These are phyloP conservation scores for Rhamnusium bicolor DNA, from an alignment of 2,888 invertebrate species.

Conservation along the genomic window DNA sequence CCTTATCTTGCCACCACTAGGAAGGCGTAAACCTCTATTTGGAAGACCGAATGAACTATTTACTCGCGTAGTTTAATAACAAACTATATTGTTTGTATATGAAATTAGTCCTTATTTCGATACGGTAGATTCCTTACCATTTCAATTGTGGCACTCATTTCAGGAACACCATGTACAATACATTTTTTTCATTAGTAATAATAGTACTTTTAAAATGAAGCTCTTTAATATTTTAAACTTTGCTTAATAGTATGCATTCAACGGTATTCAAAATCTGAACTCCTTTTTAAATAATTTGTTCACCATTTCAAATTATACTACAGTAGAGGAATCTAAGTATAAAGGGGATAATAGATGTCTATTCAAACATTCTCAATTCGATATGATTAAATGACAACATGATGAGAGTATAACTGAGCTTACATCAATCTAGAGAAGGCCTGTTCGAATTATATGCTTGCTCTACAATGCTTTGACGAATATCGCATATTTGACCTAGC, in stretches of 20 bases:
- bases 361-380: not conserved
- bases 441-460: not conserved
- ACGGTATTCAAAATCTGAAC: not conserved
- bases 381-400: not conserved
- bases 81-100: too few relatives aligned
- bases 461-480: not conserved
- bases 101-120: too few relatives aligned
- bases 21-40: too few relatives aligned
- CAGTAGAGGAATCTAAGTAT: not conserved
- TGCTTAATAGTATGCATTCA: not conserved
- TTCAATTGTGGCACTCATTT: too few relatives aligned
- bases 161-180: too few relatives aligned
- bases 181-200: too few relatives aligned
- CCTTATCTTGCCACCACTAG: too few relatives aligned
- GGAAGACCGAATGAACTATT: too few relatives aligned
- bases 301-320: not conserved
- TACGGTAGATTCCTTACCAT: too few relatives aligned
- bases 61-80: too few relatives aligned
- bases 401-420: not conserved
- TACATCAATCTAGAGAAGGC: not conserved
- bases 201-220: too few relatives aligned
- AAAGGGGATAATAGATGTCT: not conserved
- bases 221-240: too few relatives aligned
- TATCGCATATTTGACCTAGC: not conserved
- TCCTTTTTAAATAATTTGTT: not conserved